A percentile compares a stretch with the other conserved stretches of the same genome.
These are phyloP conservation scores for Odobenus rosmarus DNA, from an alignment of 2,113 vertebrate species.

Conservation along the genomic window DNA sequence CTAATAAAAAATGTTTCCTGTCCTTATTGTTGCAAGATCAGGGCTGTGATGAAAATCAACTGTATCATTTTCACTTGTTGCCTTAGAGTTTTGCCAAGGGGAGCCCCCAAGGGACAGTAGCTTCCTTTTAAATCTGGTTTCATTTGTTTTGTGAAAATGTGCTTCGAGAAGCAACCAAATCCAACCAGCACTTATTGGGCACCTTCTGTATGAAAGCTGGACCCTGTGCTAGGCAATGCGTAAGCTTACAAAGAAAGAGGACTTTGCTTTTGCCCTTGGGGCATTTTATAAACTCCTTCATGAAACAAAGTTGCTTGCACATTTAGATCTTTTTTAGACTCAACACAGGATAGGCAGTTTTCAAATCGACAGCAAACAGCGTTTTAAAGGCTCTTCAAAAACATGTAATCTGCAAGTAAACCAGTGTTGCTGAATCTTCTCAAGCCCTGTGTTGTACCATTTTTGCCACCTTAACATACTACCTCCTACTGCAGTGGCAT, in stretches of 20 bases:
- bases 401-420: not conserved
- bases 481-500: not conserved
- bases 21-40: slow-evolving; percentile 60
- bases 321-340: not conserved
- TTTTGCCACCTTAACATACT: not conserved
- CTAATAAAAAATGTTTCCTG: slow-evolving; percentile 72
- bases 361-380: not conserved
- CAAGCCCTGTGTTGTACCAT: not conserved
- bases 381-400: not conserved
- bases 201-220: slow-evolving; percentile 2
- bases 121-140: slow-evolving; percentile 63
- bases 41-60: slow-evolving; percentile 69
- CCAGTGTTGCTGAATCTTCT: not conserved
- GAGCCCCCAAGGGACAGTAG: slow-evolving; percentile 20
- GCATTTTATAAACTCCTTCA: not conserved
- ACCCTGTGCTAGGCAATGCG: not conserved
- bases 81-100: slow-evolving; percentile 56
- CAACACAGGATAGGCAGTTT: not conserved
- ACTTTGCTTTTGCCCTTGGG: not conserved
- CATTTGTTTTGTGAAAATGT: slow-evolving; percentile 63
- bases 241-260: not conserved
- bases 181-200: not conserved
- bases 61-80: slow-evolving; percentile 79
- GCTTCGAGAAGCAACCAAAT: not conserved
- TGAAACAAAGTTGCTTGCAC: slow-evolving; percentile 63